Evolutionary conservation across 1,140 invertebrate genomes (phyloP), one percentile per base, ranked within the genome.

Genomic region (Limonius californicus): DNA sequence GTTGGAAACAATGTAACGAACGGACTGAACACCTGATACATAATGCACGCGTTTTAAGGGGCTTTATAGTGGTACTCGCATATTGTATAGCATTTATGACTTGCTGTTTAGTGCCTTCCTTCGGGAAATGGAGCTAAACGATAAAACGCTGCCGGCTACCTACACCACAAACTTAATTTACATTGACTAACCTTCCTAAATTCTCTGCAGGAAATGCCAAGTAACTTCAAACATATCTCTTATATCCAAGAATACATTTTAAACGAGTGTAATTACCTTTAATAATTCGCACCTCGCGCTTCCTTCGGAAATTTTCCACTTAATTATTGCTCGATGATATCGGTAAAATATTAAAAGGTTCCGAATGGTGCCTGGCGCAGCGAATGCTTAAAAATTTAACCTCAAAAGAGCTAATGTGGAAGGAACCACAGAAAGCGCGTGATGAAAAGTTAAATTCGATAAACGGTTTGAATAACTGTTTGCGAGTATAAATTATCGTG

Each of bases 41-140:
- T 67, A 67, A 67, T 67, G 62, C 57, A 67, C 62, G 59, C 57
- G 62, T 67, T 67, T 67, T 67, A 67, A 64, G 62, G 47, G 64
- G 65, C 63, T 67, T 67, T 64, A 53, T 67, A 62, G 47, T 43
- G 23, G 64, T 59, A 63, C 47, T 62, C 59, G 63, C 61, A 67
- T 61, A 67, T 67, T 67, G 66, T 67, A 64, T 59, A 67, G 56
- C 66, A 67, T 67, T 67, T 67, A 67, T 67, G 66, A 64, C 62
- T 62, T 56, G 43, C 43, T 63, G 50, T 63, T 67, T 67, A 67
- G 62, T 64, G 56, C 56, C 45, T 59, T 61, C 62, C 60, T 61
- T 16, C 45, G 59, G 62, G 57, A 67, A 67, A 64, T 64, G 59
- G 62, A 64, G 66, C 45, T 67, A 64, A 64, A 59, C 62, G 66